Conservation (phyloP, 2,888 invertebrate species). For the Torymus aiolomorphi region DNA sequence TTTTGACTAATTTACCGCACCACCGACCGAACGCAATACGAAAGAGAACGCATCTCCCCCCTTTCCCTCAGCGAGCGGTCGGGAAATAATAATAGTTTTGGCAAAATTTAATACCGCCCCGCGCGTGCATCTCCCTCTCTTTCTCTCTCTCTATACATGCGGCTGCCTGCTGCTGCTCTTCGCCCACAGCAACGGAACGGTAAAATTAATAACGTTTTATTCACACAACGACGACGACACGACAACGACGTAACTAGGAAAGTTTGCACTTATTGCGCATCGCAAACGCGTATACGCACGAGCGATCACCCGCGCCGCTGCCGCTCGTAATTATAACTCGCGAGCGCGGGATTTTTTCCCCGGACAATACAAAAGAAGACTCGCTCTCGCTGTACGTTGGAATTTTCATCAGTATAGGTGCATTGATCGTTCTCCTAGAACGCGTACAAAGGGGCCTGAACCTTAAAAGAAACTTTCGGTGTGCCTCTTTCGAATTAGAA, state of each 20-base stretch:
- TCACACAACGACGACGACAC: slow-evolving; percentile 12
- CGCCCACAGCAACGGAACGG: background rate
- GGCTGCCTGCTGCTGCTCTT: no score
- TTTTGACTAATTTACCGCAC: background rate
- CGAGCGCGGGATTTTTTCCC: background rate
- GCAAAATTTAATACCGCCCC: slow-evolving; percentile 15
- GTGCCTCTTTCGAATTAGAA: no score
- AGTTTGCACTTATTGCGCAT: slow-evolving; percentile 1
- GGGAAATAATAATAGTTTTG: slow-evolving; percentile 39
- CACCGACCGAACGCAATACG: background rate
- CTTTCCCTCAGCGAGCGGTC: background rate
- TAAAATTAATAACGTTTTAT: slow-evolving; percentile 35
- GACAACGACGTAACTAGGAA: slow-evolving; percentile 23
- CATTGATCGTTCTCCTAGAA: no score
- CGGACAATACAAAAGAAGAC: background rate
- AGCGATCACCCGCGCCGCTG: no score
- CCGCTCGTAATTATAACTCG: slow-evolving; percentile 19
- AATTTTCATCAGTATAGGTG: no score
- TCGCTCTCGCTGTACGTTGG: background rate
- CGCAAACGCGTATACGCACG: background rate
- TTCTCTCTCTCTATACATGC: no score
- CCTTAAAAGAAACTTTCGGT: no score
- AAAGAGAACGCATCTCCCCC: no score
- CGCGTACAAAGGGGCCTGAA: no score
- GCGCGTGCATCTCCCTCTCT: background rate